Percentiles rank a stretch among this genome's conserved stretches.
Conservation (phyloP, 2,113 vertebrate species). For the Neopipo cinnamomea region DNA sequence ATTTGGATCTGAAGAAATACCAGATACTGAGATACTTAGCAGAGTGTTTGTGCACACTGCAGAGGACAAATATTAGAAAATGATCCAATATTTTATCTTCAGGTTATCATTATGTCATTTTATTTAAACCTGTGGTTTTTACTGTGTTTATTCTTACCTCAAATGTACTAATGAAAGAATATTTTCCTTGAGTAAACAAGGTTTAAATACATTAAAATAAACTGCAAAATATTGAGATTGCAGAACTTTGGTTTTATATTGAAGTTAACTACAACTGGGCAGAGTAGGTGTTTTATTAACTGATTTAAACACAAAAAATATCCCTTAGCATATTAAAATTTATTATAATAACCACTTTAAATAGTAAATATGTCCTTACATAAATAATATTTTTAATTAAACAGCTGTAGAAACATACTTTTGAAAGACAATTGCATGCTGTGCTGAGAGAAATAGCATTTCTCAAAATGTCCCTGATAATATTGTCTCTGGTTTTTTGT, state of each 20-base stretch:
- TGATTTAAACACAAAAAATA: background rate
- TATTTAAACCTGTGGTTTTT: background rate
- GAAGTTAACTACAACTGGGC: background rate
- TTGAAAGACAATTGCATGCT: background rate
- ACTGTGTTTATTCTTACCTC: background rate
- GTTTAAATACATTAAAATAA: background rate
- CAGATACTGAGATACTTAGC: background rate
- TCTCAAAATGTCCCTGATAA: background rate
- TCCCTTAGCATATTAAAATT: background rate
- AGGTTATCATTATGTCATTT: background rate
- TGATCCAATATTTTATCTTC: background rate
- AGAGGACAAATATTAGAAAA: slow-evolving; percentile 6
- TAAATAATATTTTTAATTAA: background rate
- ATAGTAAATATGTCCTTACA: background rate
- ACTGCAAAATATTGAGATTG: background rate
- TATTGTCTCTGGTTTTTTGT: background rate
- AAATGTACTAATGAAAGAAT: background rate
- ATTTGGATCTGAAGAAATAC: background rate
- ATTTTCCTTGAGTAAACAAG: background rate
- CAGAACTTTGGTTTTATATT: background rate
- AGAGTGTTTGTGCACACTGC: background rate
- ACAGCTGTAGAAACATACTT: background rate
- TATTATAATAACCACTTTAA: background rate
- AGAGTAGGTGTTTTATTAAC: background rate
- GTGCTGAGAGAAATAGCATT: background rate